phyloP scores from a whole-genome alignment of 1,140 invertebrate species.

The Drosophila triauraria region DNA sequence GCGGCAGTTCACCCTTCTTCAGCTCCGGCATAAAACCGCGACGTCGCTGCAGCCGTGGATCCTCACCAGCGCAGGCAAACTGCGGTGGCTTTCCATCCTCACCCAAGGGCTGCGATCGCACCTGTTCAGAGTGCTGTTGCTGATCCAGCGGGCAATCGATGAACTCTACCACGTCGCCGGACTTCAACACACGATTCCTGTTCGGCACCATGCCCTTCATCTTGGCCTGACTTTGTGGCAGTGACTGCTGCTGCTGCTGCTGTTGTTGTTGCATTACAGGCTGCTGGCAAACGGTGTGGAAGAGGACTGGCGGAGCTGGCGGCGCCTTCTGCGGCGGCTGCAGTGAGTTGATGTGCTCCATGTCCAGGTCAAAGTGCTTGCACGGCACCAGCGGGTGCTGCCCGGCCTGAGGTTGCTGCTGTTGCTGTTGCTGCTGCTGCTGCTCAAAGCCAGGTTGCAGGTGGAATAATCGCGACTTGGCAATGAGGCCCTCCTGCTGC shows the following conservation, averaged over 20 bases:
- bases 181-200: constrained; percentile 63
- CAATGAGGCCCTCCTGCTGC: constrained; percentile 81
- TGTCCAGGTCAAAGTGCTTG: constrained; percentile 78
- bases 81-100: constrained; percentile 73
- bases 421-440: constrained; percentile 65
- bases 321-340: constrained; percentile 79
- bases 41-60: constrained; percentile 61
- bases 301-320: constrained; percentile 73
- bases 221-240: constrained; percentile 48
- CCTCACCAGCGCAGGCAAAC: constrained; percentile 48
- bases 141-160: constrained; percentile 62
- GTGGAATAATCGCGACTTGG: constrained; percentile 82
- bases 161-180: constrained; percentile 39
- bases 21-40: constrained; percentile 51
- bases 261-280: constrained; percentile 57
- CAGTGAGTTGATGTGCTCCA: constrained; percentile 79
- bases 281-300: constrained; percentile 72
- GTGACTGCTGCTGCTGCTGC: constrained; percentile 39
- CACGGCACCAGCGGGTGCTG: constrained; percentile 62
- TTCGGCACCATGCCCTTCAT: constrained; percentile 60
- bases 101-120: constrained; percentile 79
- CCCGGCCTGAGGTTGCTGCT: constrained; percentile 36
- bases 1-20: constrained; percentile 49
- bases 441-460: constrained; percentile 83
- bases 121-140: constrained; percentile 54